Base-by-base conservation (phyloP, 2,113 vertebrate genomes). In the Etheostoma spectabile region DNA sequence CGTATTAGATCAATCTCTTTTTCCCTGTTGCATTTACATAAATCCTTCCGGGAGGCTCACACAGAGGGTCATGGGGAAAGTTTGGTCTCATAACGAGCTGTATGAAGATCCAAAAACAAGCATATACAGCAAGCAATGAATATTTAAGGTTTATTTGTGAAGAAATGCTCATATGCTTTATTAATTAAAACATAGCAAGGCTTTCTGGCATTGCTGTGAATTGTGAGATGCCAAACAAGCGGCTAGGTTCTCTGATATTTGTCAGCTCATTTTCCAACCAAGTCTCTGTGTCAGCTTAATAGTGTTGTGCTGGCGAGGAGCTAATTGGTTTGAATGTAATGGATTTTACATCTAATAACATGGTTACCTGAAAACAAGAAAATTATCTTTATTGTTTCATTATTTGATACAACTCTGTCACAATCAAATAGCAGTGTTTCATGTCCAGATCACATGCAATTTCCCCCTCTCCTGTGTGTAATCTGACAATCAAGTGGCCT, bases 121-220 rank as follows among this genome's bases (percentile, higher is more conserved):
- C 61, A 27, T 48, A 10, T 30, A 22, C 13, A 45, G 22, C 2
- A 14, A 55, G 75, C 38, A 53, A 22, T 1, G 30, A 6, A 1
- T 83, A 65, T 64, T 79, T n/a, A 67, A 82, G 52, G 67, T 53
- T 19, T 62, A 59, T 68, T 83, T 76, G 55, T 60, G 45, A 49
- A 49, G 82, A 69, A 77, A 62, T 0, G 62, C 61, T 66, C n/a
- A 6, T 35, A 68, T 86, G 70, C 22, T 89, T 88, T 86, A 86
- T 82, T 91, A 45, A 82, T 89, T 60, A 77, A 83, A 84, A 52
- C 72, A 74, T 42, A 46, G 61, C 38, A 15, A 42, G 30, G 49
- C 59, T 63, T 75, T 52, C 24, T 16, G 27, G 61, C 45, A 0
- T 16, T 8, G 70, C 62, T 49, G 74, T n/a, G 61, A n/a, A 75